Base-by-base conservation (phyloP, 2,888 invertebrate genomes). In the Nineta flava region DNA sequence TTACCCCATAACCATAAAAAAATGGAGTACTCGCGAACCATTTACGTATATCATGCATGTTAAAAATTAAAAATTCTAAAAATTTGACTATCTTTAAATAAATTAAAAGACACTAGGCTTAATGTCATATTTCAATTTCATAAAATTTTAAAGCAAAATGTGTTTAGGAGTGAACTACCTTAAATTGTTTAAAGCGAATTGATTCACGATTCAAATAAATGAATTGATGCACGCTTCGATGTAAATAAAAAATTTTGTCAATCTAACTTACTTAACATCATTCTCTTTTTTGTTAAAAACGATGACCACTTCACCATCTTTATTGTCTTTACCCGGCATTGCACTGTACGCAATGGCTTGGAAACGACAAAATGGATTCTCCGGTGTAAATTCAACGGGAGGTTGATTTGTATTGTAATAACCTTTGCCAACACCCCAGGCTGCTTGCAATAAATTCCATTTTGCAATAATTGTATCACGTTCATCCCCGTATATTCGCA, bases 331-430 rank as follows among this genome's bases (percentile, higher is more conserved):
- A 3, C 81, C 81, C 0, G 93, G 88, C 55, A 95, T 77, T 16
- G 84, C 79, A 56, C 87, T 91, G 63, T 96, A 97, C 0, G 92
- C 92, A 49, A 97, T 87, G 0, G 94, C 87, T 69, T 95, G 97
- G 63, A 97, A 94, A 42, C 91, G 77, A 61, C 92, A 95, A 47
- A 93, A 79, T 0, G 90, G 88, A 65, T 96, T 96, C 59, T 90
- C 84, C 50, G 86, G 83, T 46, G 83, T 87, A 55, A 94, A 81
- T 50, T 87, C 86, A 6, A 94, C 77, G 0, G 91, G 83, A 1
- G 79, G 81, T 6, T 83, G 83, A 56, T 77, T 80, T 48, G 80
- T 75, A 34, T 79, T 81, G 64, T 87, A 92, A 62, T 83, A 91
- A 0, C 83, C 81, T 65, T 84, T 83, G 3, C 93, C 94, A 12